Percentiles rank a stretch among this genome's conserved stretches.
Evolutionary conservation across 53 echinoderm and acorn worm species (phyloP).

Genomic region (Mesocentrotus franciscanus): DNA sequence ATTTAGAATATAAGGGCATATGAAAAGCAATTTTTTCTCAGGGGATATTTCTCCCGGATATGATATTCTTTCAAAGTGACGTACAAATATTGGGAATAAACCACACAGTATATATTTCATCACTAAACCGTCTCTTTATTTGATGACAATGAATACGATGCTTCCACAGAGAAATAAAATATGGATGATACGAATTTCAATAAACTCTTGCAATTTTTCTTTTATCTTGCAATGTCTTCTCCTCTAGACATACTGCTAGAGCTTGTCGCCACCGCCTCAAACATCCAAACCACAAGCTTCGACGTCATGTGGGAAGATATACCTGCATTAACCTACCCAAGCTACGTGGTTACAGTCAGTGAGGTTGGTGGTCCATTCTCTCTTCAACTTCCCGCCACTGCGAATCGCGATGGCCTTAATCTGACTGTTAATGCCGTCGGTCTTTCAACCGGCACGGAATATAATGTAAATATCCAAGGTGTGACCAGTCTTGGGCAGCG

Average conservation of each 20-base stretch:
- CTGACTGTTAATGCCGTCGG: conserved; percentile 8
- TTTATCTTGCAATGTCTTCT: not conserved
- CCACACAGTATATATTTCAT: no score
- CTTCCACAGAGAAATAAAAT: no score
- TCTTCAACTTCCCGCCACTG: not conserved
- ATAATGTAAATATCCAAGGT: conserved; percentile 32
- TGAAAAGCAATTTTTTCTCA: no score
- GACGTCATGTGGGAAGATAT: conserved; percentile 52
- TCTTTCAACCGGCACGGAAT: conserved; percentile 42
- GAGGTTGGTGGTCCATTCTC: conserved; percentile 51
- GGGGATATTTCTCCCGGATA: no score
- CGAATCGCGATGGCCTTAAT: not conserved
- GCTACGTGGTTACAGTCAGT: conserved; percentile 31
- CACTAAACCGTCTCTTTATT: not conserved
- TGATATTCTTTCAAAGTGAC: not conserved
- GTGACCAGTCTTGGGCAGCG: not conserved
- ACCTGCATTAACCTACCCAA: conserved; percentile 35
- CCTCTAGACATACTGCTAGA: not conserved
- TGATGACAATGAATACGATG: not conserved
- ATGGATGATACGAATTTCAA: not conserved
- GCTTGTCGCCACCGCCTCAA: not conserved
- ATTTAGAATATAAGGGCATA: no score
- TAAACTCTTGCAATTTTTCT: not conserved
- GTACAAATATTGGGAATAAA: no score
- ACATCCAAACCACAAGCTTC: conserved; percentile 56